Percentiles rank a stretch among this genome's conserved stretches.
phyloP scores from a whole-genome alignment of 2,888 invertebrate genomes.

The Tricholauxania praeusta region DNA sequence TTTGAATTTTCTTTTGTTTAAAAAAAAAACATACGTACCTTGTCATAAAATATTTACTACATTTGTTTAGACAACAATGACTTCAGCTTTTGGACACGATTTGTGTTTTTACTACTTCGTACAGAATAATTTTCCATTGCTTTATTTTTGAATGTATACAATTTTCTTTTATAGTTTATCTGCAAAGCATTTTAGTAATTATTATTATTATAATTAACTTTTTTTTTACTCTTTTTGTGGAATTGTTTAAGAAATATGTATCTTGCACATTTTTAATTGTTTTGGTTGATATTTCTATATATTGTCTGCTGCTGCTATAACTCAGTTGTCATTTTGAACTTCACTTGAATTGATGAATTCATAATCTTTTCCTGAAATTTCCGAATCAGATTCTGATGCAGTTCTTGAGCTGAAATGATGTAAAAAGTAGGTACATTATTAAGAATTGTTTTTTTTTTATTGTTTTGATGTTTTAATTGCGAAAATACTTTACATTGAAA shows the following conservation, averaged over 20 bases:
- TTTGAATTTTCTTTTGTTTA: too few species aligned
- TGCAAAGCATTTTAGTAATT: constrained; percentile 21
- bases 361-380: constrained; percentile 86
- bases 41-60: constrained; percentile 11
- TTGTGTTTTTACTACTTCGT: background rate
- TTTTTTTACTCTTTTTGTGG: background rate
- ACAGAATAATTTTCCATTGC: constrained; percentile 5
- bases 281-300: constrained; percentile 25
- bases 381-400: constrained; percentile 84
- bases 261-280: constrained; percentile 11
- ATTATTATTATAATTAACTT: background rate
- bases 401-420: constrained; percentile 57
- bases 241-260: constrained; percentile 2
- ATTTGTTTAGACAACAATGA: background rate
- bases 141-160: constrained; percentile 32
- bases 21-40: background rate
- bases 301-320: constrained; percentile 31
- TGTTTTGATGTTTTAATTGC: too few species aligned
- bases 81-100: background rate
- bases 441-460: too few species aligned
- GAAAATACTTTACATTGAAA: too few species aligned
- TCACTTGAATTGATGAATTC: constrained; percentile 85
- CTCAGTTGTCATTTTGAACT: constrained; percentile 69
- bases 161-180: constrained; percentile 21
- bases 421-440: constrained; percentile 10